Base-by-base conservation (phyloP, 2,797 vertebrate genomes). In the Anas bernieri region DNA sequence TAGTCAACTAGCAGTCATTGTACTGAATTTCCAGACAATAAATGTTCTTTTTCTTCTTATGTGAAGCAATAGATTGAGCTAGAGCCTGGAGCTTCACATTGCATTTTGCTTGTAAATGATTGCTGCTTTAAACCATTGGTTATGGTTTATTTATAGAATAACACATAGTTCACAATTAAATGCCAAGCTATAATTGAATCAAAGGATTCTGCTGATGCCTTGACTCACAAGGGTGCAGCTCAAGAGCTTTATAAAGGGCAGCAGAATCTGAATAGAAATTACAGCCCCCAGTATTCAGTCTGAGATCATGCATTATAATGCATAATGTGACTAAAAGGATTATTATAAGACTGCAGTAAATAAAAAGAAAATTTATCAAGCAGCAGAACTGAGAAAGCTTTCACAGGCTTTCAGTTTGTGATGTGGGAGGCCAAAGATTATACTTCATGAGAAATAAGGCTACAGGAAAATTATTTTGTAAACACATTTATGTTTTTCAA, bases 171-270 rank as follows among this genome's bases (percentile, higher is more conserved):
- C 90, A 92, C 86, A 95, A 96, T 85, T 95, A 95, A 95, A 96
- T 89, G 76, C 59, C 69, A 93, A 81, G 69, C 78, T 83, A 54
- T 93, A 97, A 96, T 91, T 95, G 92, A 94, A 95, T 88, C 95
- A 96, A 89, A 94, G 79, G 88, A 94, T 95, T 94, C 84, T 96
- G 92, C 91, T 92, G 89, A 95, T 95, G 73, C 69, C 50, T 94
- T 0, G 0, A 62, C 77, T 91, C 84, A 92, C 62, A 92, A 81
- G 84, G 50, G 55, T 89, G 26, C 62, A 86, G 73, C 63, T 94
- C 91, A 90, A 94, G 72, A 83, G 86, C 84, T 94, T 92, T 83
- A 92, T 31, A 92, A 92, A 88, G 86, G 76, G 66, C 73, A 89
- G 35, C 26, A 91, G 58, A 96, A 86, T 90, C 88, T 92, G 64